These are phyloP conservation scores for Microplitis mediator DNA, from an alignment of 1,140 invertebrate genomes.

Conservation along the genomic window DNA sequence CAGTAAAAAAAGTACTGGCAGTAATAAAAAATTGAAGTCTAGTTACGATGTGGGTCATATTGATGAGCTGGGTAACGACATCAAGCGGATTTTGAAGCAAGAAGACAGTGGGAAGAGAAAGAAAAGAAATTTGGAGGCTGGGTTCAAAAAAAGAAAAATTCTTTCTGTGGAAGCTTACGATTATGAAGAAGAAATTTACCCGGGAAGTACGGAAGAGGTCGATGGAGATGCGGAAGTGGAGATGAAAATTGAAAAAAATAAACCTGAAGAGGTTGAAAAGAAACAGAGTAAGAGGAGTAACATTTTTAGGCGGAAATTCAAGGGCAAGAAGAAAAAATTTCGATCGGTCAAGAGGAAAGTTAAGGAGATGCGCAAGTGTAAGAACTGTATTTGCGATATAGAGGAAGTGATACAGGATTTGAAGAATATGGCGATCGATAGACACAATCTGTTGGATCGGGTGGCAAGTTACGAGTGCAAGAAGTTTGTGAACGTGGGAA, in stretches of 20 bases:
- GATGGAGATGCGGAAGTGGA: too few relatives aligned
- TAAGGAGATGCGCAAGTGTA: conserved; percentile 29
- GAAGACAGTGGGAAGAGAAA: conserved; percentile 12
- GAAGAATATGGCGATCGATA: conserved; percentile 35
- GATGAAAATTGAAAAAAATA: neutral
- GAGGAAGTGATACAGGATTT: conserved; percentile 35
- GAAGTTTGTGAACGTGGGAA: conserved; percentile 40
- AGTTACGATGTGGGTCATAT: conserved; percentile 11
- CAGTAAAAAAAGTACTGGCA: neutral
- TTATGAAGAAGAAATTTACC: too few relatives aligned
- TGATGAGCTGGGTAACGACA: conserved; percentile 21
- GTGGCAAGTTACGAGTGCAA: conserved; percentile 43
- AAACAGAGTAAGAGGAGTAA: conserved; percentile 4
- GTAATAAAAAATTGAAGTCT: conserved; percentile 28
- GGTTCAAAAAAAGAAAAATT: conserved; percentile 17
- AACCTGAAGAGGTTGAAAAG: conserved; percentile 19
- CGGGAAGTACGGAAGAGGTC: too few relatives aligned
- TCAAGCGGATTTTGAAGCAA: conserved; percentile 26
- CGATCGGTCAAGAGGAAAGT: neutral
- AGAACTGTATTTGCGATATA: conserved; percentile 45
- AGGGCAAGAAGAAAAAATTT: too few relatives aligned
- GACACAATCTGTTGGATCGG: conserved; percentile 37
- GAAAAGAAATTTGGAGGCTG: conserved; percentile 22
- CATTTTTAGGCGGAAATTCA: neutral
- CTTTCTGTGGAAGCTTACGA: neutral